Base-by-base conservation (phyloP, 2,797 vertebrate species). In the Falco columbarius region DNA sequence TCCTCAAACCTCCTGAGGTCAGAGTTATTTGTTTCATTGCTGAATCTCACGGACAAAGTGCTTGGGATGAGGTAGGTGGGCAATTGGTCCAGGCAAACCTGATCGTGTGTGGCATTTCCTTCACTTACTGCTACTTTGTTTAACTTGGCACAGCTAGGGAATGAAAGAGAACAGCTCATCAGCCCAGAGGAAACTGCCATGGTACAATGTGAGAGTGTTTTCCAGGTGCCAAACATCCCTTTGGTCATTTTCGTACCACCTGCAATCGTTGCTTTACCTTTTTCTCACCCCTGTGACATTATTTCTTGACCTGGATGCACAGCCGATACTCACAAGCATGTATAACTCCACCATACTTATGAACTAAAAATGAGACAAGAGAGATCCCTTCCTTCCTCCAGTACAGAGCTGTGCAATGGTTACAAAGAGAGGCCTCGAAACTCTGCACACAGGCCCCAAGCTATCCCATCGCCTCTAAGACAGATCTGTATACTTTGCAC, bases 101-200 rank as follows among this genome's bases (percentile, higher is more conserved):
- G 51, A 22, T 97, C 93, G 0, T 96, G 97, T 2, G 96, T 96
- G 44, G 94, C 55, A 46, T 96, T 96, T 54, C 96, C 97, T 92
- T 87, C 21, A 5, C 20, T 65, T 23, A 75, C 32, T 0, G 2
- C 11, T 9, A 51, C 17, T 82, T 93, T 96, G 62, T 96, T 95
- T 46, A 96, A 15, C 22, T 58, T 9, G 10, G 90, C 34, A 58
- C 95, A 97, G 51, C 97, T 97, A 38, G 56, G 62, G 72, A 70
- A 56, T 6, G 24, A 56, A 30, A 83, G 36, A 73, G 51, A 94
- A 20, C 24, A 44, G 8, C 1, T 11, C 1, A 10, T 81, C 42
- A 86, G 14, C 0, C 1, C 23, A 9, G 38, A 46, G 40, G 56
- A 74, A 81, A 47, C n/a, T 17, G 55, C 38, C 10, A 0, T 6